Conservation (phyloP, 2,797 vertebrate species). For the Odontamblyopus rebecca region DNA sequence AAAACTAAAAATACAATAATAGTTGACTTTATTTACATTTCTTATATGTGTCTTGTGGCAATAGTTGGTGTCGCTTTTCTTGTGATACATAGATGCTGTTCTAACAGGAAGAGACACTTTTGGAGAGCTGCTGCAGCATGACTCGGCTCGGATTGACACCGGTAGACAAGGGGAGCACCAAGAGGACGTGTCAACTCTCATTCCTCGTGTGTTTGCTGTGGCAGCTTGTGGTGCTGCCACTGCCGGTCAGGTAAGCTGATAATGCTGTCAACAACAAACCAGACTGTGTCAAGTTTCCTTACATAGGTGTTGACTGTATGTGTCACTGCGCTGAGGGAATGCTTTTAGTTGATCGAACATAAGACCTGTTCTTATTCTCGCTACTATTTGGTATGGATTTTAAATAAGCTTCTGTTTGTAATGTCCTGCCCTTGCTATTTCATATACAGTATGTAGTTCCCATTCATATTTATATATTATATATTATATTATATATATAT, state of each 20-base stretch:
- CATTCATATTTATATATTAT: no score
- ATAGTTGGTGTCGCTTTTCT: conserved; percentile 27
- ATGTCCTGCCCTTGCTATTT: background rate
- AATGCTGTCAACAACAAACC: conserved; percentile 27
- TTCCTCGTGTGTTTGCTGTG: conserved; percentile 43
- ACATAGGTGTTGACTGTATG: conserved; percentile 17
- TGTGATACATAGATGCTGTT: conserved; percentile 29
- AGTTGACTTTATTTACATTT: background rate
- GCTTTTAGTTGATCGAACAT: background rate
- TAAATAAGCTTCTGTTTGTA: background rate
- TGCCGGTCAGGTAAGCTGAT: conserved; percentile 44
- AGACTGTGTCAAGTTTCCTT: conserved; percentile 9
- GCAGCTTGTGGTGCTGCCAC: conserved; percentile 34
- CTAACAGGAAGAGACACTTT: conserved; percentile 41
- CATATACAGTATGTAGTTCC: no score
- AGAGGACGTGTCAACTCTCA: conserved; percentile 49
- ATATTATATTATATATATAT: no score
- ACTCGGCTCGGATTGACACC: conserved; percentile 45
- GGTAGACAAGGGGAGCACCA: conserved; percentile 41
- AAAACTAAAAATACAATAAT: background rate
- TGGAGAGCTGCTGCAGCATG: conserved; percentile 34
- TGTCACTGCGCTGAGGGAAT: background rate
- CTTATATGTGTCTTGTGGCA: conserved; percentile 10
- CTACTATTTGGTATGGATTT: background rate
- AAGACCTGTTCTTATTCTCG: background rate